Percentiles rank a stretch among this genome's conserved stretches.
These are phyloP conservation scores for Tuberolachnus salignus DNA, from an alignment of 2,888 invertebrate genomes.

Conservation along the genomic window DNA sequence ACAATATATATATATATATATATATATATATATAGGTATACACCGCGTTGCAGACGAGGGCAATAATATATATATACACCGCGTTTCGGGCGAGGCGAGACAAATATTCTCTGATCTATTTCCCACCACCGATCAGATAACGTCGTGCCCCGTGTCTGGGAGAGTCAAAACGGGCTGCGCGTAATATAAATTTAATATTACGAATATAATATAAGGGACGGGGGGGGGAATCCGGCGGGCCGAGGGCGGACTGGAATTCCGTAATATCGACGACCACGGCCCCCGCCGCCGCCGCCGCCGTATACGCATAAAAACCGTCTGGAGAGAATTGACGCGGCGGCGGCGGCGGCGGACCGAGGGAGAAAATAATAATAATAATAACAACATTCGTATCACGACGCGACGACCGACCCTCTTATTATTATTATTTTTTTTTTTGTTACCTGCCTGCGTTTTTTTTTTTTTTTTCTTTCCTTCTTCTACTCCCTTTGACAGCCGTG, in stretches of 20 bases:
- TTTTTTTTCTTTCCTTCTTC: slow-evolving; percentile 21
- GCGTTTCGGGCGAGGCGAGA: slow-evolving; percentile 1
- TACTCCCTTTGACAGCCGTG: slow-evolving; percentile 54
- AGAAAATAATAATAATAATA: slow-evolving; percentile 39
- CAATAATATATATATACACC: slow-evolving; percentile 28
- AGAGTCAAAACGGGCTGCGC: slow-evolving; percentile 56
- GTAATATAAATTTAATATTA: no score
- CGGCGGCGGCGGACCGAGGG: background rate
- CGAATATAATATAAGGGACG: no score
- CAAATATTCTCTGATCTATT: slow-evolving; percentile 51
- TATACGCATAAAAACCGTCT: slow-evolving; percentile 55
- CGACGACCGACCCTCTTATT: slow-evolving; percentile 55
- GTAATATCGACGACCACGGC: background rate
- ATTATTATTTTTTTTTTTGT: slow-evolving; percentile 34
- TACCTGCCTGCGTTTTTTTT: slow-evolving; percentile 43
- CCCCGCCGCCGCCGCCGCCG: slow-evolving; percentile 7
- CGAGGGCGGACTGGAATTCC: slow-evolving; percentile 54
- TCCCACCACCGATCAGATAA: slow-evolving; percentile 56
- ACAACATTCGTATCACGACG: slow-evolving; percentile 55
- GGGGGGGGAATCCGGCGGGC: no score
- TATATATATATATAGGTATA: background rate
- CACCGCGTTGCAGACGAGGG: no score
- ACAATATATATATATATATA: no score
- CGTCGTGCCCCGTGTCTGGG: slow-evolving; percentile 36
- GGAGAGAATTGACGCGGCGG: background rate